Percentiles rank a stretch among this genome's conserved stretches.
Evolutionary conservation across 2,888 invertebrate species (phyloP).

Genomic region (Lagria hirta): DNA sequence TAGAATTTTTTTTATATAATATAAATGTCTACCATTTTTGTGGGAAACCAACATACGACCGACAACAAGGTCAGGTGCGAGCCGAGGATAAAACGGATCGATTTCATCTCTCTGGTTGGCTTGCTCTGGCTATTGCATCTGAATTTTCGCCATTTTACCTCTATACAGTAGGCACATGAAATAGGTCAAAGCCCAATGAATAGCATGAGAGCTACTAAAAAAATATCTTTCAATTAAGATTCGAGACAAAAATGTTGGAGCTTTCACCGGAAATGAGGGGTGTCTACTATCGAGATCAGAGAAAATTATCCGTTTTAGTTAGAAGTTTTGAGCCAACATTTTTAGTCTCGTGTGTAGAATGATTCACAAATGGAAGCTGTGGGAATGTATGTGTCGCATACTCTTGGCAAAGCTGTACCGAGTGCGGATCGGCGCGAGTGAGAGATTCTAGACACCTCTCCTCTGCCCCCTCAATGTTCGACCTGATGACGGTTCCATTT

Average conservation of each 20-base stretch:
- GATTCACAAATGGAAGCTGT: slow-evolving; percentile 42
- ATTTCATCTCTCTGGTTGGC: slow-evolving; percentile 41
- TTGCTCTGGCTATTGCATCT: too few species aligned
- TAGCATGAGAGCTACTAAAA: too few species aligned
- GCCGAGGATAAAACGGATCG: slow-evolving; percentile 40
- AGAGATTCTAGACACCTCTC: slow-evolving; percentile 42
- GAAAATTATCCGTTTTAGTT: too few species aligned
- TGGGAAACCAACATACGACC: slow-evolving; percentile 23
- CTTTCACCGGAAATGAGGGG: too few species aligned
- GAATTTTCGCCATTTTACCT: too few species aligned
- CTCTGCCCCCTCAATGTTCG: slow-evolving; percentile 30
- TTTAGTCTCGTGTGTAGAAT: slow-evolving; percentile 47
- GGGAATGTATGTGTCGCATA: slow-evolving; percentile 46
- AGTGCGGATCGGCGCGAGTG: slow-evolving; percentile 46
- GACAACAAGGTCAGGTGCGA: slow-evolving; percentile 37
- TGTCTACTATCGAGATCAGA: too few species aligned
- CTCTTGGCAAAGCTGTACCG: slow-evolving; percentile 45
- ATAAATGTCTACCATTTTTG: slow-evolving; percentile 22
- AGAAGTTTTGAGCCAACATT: slow-evolving; percentile 47
- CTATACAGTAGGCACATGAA: too few species aligned
- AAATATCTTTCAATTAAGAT: too few species aligned
- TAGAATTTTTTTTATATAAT: too few species aligned
- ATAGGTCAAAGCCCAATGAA: too few species aligned
- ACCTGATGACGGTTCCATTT: slow-evolving; percentile 41
- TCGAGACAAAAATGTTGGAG: too few species aligned